A percentile compares a stretch with the other conserved stretches of the same genome.
Evolutionary conservation across 2,797 vertebrate species (phyloP).

Genomic region (Myotis vivesi): DNA sequence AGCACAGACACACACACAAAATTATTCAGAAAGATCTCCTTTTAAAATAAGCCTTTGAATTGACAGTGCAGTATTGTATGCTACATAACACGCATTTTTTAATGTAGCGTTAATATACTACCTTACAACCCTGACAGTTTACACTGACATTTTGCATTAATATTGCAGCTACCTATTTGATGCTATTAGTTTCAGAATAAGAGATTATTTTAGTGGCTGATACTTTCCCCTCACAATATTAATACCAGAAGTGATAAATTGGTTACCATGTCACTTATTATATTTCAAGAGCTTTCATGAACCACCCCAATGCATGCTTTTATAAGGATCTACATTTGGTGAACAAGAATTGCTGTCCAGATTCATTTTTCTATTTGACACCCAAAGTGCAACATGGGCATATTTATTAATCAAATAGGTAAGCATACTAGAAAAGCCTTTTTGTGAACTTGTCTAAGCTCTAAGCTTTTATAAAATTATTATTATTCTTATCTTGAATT

Average conservation of each 20-base stretch:
- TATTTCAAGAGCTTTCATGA: constrained; percentile 60
- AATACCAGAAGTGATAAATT: constrained; percentile 44
- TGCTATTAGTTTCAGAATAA: not conserved
- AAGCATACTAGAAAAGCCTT: constrained; percentile 2
- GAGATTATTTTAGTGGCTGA: constrained; percentile 10
- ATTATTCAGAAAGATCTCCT: constrained; percentile 45
- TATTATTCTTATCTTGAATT: not conserved
- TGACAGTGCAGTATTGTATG: not conserved
- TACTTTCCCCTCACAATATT: not conserved
- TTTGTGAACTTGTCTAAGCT: not conserved
- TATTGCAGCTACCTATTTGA: constrained; percentile 4
- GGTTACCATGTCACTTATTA: constrained; percentile 51
- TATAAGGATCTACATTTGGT: constrained; percentile 62
- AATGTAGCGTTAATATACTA: constrained; percentile 36
- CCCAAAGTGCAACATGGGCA: constrained; percentile 44
- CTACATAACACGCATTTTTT: constrained; percentile 28
- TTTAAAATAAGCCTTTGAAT: constrained; percentile 51
- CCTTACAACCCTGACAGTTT: constrained; percentile 35
- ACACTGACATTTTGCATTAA: constrained; percentile 2
- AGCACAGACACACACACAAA: constrained; percentile 28
- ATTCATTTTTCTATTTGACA: constrained; percentile 77
- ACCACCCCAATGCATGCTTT: constrained; percentile 42
- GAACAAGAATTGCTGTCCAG: constrained; percentile 54
- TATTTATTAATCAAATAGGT: constrained; percentile 76
- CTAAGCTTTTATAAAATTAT: not conserved